These are phyloP conservation scores for Urechis unicinctus DNA, from an alignment of 2,888 invertebrate genomes.

Conservation along the genomic window DNA sequence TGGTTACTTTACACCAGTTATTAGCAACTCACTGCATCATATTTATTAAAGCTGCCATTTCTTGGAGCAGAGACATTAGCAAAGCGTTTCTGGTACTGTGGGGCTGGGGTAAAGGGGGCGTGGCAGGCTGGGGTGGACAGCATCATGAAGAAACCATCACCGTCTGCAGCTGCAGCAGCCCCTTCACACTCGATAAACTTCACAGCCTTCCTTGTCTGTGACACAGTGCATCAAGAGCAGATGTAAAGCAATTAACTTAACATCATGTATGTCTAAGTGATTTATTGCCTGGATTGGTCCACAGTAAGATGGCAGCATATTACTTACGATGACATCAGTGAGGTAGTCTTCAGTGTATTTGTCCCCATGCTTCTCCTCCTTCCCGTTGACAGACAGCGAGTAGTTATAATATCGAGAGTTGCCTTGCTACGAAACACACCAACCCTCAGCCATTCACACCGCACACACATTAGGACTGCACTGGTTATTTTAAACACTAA, in stretches of 20 bases:
- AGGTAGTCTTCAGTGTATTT: conserved; percentile 63
- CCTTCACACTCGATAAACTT: conserved; percentile 27
- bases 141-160: conserved; percentile 71
- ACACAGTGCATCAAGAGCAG: background rate
- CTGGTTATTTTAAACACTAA: too few relatives aligned
- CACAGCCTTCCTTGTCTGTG: conserved; percentile 38
- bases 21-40: conserved; percentile 27
- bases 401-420: conserved; percentile 92
- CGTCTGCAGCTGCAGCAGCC: too few relatives aligned
- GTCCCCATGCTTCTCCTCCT: conserved; percentile 58
- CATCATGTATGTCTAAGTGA: too few relatives aligned
- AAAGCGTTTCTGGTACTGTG: conserved; percentile 63
- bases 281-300: too few relatives aligned
- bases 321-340: conserved; percentile 74
- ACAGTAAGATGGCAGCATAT: too few relatives aligned
- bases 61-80: conserved; percentile 59
- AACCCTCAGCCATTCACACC: too few relatives aligned
- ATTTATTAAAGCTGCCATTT: conserved; percentile 60
- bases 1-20: background rate
- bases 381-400: conserved; percentile 74
- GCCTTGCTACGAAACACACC: conserved; percentile 56
- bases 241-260: too few relatives aligned
- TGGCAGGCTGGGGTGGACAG: conserved; percentile 84
- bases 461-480: too few relatives aligned
- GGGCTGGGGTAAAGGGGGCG: conserved; percentile 76